These are phyloP conservation scores for Trissolcus brochymenae DNA, from an alignment of 2,888 invertebrate species.

Conservation along the genomic window DNA sequence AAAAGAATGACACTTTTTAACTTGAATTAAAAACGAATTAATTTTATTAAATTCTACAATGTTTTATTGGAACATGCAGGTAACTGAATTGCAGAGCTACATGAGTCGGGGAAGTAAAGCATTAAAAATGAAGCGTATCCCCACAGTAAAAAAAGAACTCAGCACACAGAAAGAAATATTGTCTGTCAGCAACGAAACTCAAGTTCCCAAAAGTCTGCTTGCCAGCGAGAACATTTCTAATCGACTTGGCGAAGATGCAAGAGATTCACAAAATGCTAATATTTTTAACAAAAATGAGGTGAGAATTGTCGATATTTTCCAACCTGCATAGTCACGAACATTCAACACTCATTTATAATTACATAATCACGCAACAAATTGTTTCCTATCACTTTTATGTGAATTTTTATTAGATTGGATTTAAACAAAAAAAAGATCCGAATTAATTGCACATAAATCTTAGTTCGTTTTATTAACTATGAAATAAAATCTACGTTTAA, in stretches of 20 bases:
- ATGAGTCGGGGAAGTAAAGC: slow-evolving; percentile 60
- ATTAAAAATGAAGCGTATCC: slow-evolving; percentile 53
- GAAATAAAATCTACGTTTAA: too few relatives aligned
- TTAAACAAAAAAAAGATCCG: too few relatives aligned
- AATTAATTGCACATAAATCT: too few relatives aligned
- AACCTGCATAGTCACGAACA: not conserved
- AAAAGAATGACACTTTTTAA: too few relatives aligned
- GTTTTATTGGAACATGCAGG: slow-evolving; percentile 59
- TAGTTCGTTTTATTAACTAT: too few relatives aligned
- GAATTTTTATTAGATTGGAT: too few relatives aligned
- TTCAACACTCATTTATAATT: too few relatives aligned
- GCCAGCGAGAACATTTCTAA: slow-evolving; percentile 52
- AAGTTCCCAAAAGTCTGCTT: slow-evolving; percentile 58
- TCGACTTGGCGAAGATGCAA: slow-evolving; percentile 42
- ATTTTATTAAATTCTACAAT: too few relatives aligned
- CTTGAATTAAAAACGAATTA: too few relatives aligned
- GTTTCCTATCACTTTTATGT: too few relatives aligned
- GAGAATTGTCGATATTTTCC: slow-evolving; percentile 3
- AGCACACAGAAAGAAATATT: slow-evolving; percentile 71
- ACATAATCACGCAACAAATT: too few relatives aligned
- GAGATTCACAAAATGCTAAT: slow-evolving; percentile 25
- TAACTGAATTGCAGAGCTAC: slow-evolving; percentile 66
- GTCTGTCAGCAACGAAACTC: slow-evolving; percentile 64
- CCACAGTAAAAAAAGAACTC: slow-evolving; percentile 71
- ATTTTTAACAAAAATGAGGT: slow-evolving; percentile 44